Evolutionary conservation across 2,888 invertebrate genomes (phyloP).

Genomic region (Celastrina argiolus): DNA sequence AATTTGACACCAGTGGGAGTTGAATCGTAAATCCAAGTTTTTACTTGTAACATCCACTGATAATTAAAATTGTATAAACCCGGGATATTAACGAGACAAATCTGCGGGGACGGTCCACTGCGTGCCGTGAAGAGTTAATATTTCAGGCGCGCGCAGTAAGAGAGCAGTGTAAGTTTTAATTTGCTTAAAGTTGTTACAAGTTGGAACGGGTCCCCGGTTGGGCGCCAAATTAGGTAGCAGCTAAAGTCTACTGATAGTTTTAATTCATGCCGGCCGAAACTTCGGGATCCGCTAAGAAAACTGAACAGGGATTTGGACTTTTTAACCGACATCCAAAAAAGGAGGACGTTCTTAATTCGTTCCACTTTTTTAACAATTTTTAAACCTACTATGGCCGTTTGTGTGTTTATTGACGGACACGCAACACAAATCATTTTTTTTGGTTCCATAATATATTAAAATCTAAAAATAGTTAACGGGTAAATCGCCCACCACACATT

Average conservation of each 20-base stretch:
- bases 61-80: neutral
- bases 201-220: slow-evolving; percentile 71
- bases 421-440: too few species aligned
- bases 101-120: slow-evolving; percentile 59
- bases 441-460: too few species aligned
- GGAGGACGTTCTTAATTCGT: too few species aligned
- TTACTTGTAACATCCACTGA: neutral
- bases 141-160: slow-evolving; percentile 68
- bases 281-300: slow-evolving; percentile 6
- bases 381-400: too few species aligned
- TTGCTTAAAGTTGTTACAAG: slow-evolving; percentile 76
- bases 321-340: too few species aligned
- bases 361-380: too few species aligned
- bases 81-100: slow-evolving; percentile 50
- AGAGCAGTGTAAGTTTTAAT: slow-evolving; percentile 74
- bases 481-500: too few species aligned
- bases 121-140: slow-evolving; percentile 74
- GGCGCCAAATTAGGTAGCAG: slow-evolving; percentile 72
- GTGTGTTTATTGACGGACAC: too few species aligned
- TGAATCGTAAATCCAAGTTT: neutral
- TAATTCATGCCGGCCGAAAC: slow-evolving; percentile 56
- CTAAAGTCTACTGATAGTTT: slow-evolving; percentile 61
- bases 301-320: neutral
- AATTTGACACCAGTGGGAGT: too few species aligned
- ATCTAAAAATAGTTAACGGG: too few species aligned